Base-by-base conservation (phyloP, 2,797 vertebrate species). In the Xenopus petersii region DNA sequence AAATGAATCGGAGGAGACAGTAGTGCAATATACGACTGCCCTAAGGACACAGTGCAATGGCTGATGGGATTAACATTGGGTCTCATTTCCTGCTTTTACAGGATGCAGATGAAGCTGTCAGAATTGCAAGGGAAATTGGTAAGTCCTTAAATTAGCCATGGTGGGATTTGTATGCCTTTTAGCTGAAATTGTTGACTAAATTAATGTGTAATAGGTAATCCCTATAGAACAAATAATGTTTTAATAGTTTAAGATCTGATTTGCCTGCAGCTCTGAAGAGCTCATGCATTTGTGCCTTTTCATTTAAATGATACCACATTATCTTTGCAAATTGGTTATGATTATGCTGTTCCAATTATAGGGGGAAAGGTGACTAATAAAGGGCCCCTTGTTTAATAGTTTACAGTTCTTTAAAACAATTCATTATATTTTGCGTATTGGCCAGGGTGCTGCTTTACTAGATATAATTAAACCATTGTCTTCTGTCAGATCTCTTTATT, bases 61-160 rank as follows among this genome's bases (percentile, higher is more conserved):
- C 88, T 90, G 89, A 88, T 88, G 88, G 89, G 88, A 91, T 90
- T 93, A 92, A 93, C 82, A 84, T 86, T 90, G 83, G 78, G 76
- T 91, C 89, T 84, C 84, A 88, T 89, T 90, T 88, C 83, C 82
- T 87, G 85, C 89, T 89, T 86, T 90, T 85, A 85, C 91, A 99
- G 97, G 94, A 93, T 88, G 93, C 88, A 81, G 94, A 96, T 83
- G 96, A 98, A 81, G 97, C 97, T 87, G 96, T 99, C 88, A 94
- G 90, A 90, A 98, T 98, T 81, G 92, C 97, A 83, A 88, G 92
- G 84, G 92, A 97, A 83, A 97, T 98, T 78, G 97, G 97, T 98
- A 92, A 92, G 94, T 88, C 87, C 85, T 91, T 91, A 91, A 92
- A 91, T 90, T 89, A 90, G 90, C 83, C 86, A 90, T 86, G 86